A percentile compares a stretch with the other conserved stretches of the same genome.
Evolutionary conservation across 35 echinoderm and acorn worm genomes (phyloP).

Genomic region (Ophiothrix spiculata): DNA sequence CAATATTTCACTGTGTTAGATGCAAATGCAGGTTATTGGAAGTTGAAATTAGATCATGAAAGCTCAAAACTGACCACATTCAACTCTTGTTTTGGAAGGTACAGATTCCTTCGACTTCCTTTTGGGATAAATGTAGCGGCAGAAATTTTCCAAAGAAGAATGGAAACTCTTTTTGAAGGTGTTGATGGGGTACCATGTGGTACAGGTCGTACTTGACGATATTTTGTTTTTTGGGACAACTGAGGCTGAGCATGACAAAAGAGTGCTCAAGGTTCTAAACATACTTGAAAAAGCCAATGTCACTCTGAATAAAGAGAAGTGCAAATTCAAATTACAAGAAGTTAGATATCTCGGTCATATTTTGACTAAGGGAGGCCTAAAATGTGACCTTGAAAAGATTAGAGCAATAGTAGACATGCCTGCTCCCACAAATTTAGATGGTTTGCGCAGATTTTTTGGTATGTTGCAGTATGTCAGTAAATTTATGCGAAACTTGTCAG

Average conservation of each 20-base stretch:
- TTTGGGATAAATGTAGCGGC: conserved; percentile 37
- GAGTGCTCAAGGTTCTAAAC: conserved; percentile 41
- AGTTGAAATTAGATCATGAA: conserved; percentile 48
- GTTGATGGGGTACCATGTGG: conserved; percentile 19
- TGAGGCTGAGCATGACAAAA: conserved; percentile 10
- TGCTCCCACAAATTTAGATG: conserved; percentile 27
- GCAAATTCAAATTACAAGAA: conserved; percentile 39
- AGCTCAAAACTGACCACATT: conserved; percentile 74
- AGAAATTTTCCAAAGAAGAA: conserved; percentile 47
- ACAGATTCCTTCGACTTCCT: conserved; percentile 24
- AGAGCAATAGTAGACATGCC: conserved; percentile 8
- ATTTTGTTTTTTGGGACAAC: conserved; percentile 35
- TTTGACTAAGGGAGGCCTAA: conserved; percentile 40
- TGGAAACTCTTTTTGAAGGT: conserved; percentile 22
- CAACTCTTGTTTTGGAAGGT: conserved; percentile 45
- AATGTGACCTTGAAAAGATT: conserved; percentile 30
- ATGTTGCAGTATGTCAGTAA: conserved; percentile 25
- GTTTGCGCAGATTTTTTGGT: conserved; percentile 42
- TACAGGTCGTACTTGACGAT: conserved; percentile 43
- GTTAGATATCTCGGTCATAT: conserved; percentile 54
- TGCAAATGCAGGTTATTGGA: conserved; percentile 63
- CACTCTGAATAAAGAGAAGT: conserved; percentile 56
- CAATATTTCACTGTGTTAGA: conserved; percentile 44
- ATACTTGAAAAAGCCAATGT: conserved; percentile 34
- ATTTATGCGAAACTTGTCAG: conserved; percentile 52